Base-by-base conservation (phyloP, 2,888 invertebrate species). In the Nudaria mundana region DNA sequence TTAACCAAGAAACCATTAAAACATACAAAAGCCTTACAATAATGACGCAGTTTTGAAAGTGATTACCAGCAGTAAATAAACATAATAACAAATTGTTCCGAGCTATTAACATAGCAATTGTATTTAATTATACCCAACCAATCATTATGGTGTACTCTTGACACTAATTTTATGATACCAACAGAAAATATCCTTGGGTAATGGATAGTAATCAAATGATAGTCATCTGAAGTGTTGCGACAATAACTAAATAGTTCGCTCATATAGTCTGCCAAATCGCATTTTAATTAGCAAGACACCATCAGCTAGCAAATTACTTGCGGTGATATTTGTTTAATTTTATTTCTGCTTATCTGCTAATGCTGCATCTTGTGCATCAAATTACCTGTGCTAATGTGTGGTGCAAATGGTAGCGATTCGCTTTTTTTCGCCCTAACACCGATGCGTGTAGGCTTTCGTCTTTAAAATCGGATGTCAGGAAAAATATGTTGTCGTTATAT, bases 241-340 rank as follows among this genome's bases (percentile, higher is more conserved):
- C 78, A 81, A 77, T 77, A 73, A 70, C 48, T 47, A 52, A 73
- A 70, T 51, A 52, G 51, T 45, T 29, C 43, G 50, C 48, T 51
- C 56, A 58, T 43, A 40, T 57, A 57, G 33, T 50, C 59, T 79
- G 81, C 84, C 76, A 86, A 87, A 87, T 87, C 78, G 84, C 75
- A 76, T 85, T 86, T 87, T 87, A 87, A 87, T 87, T 87, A 85
- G 76, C 44, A 85, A 82, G 79, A 59, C 44, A 72, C 71, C 83
- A 82, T 87, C 87, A 83, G 81, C 76, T 71, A 69, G 81, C 73
- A 83, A 84, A 85, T 87, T 87, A 74, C 79, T 72, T 73, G 58
- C 56, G 55, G 66, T 71, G 68, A 67, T 70, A 73, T 82, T 78
- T 77, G 77, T 79, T 81, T 82, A 81, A 78, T 80, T 78, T 77